Base-by-base conservation (phyloP, 2,888 invertebrate species). In the Laspeyria flexula region DNA sequence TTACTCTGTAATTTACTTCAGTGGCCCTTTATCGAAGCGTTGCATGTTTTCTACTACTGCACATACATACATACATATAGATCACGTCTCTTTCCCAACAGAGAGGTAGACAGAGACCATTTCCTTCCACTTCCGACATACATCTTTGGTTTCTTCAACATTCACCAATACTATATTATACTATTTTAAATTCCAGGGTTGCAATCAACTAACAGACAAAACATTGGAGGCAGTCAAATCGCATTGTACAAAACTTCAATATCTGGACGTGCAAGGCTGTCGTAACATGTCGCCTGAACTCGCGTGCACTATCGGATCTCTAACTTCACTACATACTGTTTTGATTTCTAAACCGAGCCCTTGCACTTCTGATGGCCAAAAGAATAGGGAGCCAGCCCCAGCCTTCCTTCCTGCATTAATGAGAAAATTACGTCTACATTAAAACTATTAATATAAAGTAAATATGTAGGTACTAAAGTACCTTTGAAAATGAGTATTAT, bases 131-230 rank as follows among this genome's bases (percentile, higher is more conserved):
- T n/a, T n/a, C n/a, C n/a, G n/a, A n/a, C n/a, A n/a, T n/a, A n/a
- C n/a, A n/a, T n/a, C n/a, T n/a, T n/a, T n/a, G n/a, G n/a, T n/a
- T n/a, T n/a, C n/a, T n/a, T n/a, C n/a, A n/a, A n/a, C 2, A 21
- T 21, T 21, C 5, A 21, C 2, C 21, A 21, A 21, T 21, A 21
- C 21, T 21, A n/a, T 21, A 21, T 5, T 5, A 3, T 21, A 2
- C 2, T 21, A 27, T 11, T 43, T 44, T 27, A 35, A 27, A 45
- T 90, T 90, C 13, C 88, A 95, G 93, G 93, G 93, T 50, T 95
- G 95, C 77, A 93, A 93, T 62, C 92, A 93, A 68, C 77, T 95
- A 18, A 95, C 95, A 1, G 93, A 95, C 70, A 89, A 82, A 49
- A 90, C 93, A 11, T 78, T 95, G 23, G 85, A 92, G 51, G 88